A percentile compares a stretch with the other conserved stretches of the same genome.
These are phyloP conservation scores for Lepidostoma basale DNA, from an alignment of 1,140 invertebrate genomes.

Conservation along the genomic window DNA sequence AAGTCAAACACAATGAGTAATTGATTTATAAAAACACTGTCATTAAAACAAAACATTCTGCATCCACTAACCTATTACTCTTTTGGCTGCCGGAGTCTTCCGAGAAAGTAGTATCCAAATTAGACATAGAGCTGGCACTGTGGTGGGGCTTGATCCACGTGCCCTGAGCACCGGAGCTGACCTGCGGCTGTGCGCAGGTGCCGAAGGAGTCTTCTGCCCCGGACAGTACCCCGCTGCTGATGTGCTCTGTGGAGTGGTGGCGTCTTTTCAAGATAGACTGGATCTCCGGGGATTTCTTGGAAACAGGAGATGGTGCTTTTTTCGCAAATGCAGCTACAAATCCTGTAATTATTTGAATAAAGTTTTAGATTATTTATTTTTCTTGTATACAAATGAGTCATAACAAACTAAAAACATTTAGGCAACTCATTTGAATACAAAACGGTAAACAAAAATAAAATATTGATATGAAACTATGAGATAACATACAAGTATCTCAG, in stretches of 20 bases:
- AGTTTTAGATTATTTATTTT: no score
- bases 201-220: slow-evolving; percentile 6
- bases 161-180: slow-evolving; percentile 11
- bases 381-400: no score
- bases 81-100: slow-evolving; percentile 60
- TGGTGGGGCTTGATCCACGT: slow-evolving; percentile 28
- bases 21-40: no score
- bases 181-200: slow-evolving; percentile 20
- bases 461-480: no score
- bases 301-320: slow-evolving; percentile 36
- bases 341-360: not conserved
- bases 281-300: slow-evolving; percentile 57
- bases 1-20: not conserved
- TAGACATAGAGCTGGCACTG: slow-evolving; percentile 39
- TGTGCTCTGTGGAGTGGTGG: slow-evolving; percentile 59
- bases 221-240: not conserved
- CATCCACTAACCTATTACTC: slow-evolving; percentile 53
- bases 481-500: no score
- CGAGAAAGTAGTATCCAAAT: slow-evolving; percentile 56
- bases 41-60: no score
- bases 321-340: slow-evolving; percentile 31
- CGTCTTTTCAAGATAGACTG: slow-evolving; percentile 65
- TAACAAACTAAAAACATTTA: no score
- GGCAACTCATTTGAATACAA: no score
- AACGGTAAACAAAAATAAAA: no score